phyloP scores from a whole-genome alignment of 2,888 invertebrate genomes.

The Blomia tropicalis region DNA sequence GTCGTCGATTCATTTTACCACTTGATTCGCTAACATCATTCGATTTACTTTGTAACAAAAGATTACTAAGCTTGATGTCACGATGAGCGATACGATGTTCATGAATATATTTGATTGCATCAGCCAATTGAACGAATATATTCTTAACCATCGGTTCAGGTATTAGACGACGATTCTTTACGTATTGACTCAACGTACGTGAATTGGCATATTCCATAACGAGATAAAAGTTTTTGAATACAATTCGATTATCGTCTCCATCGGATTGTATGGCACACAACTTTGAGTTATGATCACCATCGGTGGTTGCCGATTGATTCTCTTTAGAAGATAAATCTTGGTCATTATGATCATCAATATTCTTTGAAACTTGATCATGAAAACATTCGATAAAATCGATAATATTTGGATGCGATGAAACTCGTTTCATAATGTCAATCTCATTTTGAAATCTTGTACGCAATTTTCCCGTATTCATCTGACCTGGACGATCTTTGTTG shows the following conservation, averaged over 20 bases:
- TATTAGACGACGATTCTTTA: neutral
- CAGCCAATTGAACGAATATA: neutral
- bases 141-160: neutral
- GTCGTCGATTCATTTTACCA: neutral
- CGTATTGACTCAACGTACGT: neutral
- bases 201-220: constrained; percentile 15
- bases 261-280: neutral
- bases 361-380: neutral
- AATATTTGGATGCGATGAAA: neutral
- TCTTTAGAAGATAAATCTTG: neutral
- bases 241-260: neutral
- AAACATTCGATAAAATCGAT: neutral
- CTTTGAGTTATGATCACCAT: neutral
- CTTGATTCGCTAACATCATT: neutral
- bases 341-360: neutral
- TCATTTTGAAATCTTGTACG: neutral
- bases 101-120: neutral
- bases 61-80: neutral
- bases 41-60: neutral
- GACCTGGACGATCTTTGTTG: neutral
- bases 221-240: neutral
- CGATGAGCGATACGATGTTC: neutral
- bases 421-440: constrained; percentile 4
- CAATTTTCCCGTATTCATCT: neutral
- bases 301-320: neutral